Evolutionary conservation across 2,888 invertebrate species (phyloP).

Genomic region (Nephrotoma flavescens): DNA sequence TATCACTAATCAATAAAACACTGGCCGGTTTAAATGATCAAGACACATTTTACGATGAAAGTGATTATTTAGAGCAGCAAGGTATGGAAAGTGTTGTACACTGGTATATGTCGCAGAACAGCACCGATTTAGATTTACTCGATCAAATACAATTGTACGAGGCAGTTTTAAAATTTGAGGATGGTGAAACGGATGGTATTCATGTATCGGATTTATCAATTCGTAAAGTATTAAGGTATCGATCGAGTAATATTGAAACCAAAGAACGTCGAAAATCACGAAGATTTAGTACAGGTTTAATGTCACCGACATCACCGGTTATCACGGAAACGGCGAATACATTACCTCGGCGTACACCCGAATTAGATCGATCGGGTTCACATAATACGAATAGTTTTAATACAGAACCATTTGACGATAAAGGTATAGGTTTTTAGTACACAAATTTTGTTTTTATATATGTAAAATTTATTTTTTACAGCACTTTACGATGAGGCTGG

Average conservation of each 20-base stretch:
- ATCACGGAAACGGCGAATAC: slow-evolving; percentile 1
- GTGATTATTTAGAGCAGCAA: slow-evolving; percentile 88
- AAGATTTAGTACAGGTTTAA: slow-evolving; percentile 54
- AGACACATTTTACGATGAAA: slow-evolving; percentile 94
- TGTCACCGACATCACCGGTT: slow-evolving; percentile 31
- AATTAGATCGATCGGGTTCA: slow-evolving; percentile 39
- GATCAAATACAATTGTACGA: slow-evolving; percentile 93
- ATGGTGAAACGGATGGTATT: slow-evolving; percentile 35
- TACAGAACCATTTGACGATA: slow-evolving; percentile 23
- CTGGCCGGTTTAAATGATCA: slow-evolving; percentile 86
- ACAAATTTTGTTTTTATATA: not conserved
- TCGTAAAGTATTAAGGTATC: slow-evolving; percentile 58
- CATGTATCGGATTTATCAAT: slow-evolving; percentile 51
- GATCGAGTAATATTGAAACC: slow-evolving; percentile 36
- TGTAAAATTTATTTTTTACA: not conserved
- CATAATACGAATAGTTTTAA: slow-evolving; percentile 29
- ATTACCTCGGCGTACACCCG: slow-evolving; percentile 22
- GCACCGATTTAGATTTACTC: slow-evolving; percentile 82
- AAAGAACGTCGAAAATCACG: slow-evolving; percentile 62
- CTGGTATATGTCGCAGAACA: slow-evolving; percentile 79
- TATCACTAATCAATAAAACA: slow-evolving; percentile 90
- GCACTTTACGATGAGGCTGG: slow-evolving; percentile 41
- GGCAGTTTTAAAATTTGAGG: slow-evolving; percentile 62
- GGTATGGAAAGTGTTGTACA: slow-evolving; percentile 79
- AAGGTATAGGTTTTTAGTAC: not conserved